Conservation (phyloP, 2,888 invertebrate species). For the Globia sparganii region DNA sequence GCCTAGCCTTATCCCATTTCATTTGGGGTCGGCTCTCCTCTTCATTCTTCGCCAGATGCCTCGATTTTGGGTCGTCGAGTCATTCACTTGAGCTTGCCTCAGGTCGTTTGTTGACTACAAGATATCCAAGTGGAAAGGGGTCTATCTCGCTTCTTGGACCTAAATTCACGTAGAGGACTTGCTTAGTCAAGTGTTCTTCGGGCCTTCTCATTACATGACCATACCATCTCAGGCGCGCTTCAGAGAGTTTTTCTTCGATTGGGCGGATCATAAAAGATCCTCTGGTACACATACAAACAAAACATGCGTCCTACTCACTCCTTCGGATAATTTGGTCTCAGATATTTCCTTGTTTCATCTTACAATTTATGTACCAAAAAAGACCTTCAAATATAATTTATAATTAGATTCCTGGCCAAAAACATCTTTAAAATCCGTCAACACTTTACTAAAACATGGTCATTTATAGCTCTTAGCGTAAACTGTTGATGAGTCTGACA, state of each 20-base stretch:
- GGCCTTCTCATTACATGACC: neutral
- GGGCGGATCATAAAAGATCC: neutral
- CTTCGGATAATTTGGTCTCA: neutral
- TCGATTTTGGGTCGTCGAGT: too few species aligned
- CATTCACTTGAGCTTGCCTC: too few species aligned
- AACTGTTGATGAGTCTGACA: constrained; percentile 43
- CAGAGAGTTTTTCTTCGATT: neutral
- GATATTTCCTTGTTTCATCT: neutral
- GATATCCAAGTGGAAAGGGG: neutral
- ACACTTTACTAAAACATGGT: constrained; percentile 5
- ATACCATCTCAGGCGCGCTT: neutral
- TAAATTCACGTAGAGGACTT: neutral
- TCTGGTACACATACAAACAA: neutral
- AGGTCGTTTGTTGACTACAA: too few species aligned
- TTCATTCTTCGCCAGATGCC: too few species aligned
- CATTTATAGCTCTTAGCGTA: constrained; percentile 34
- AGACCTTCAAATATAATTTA: constrained; percentile 8
- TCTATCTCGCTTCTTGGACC: neutral
- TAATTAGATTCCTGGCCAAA: neutral
- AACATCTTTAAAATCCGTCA: constrained; percentile 12
- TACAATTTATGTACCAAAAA: neutral
- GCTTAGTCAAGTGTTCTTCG: neutral
- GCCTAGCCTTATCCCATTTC: neutral
- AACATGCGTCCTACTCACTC: neutral
- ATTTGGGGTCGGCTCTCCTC: too few species aligned